These are phyloP conservation scores for Chelon auratus DNA, from an alignment of 2,797 vertebrate genomes.

Conservation along the genomic window DNA sequence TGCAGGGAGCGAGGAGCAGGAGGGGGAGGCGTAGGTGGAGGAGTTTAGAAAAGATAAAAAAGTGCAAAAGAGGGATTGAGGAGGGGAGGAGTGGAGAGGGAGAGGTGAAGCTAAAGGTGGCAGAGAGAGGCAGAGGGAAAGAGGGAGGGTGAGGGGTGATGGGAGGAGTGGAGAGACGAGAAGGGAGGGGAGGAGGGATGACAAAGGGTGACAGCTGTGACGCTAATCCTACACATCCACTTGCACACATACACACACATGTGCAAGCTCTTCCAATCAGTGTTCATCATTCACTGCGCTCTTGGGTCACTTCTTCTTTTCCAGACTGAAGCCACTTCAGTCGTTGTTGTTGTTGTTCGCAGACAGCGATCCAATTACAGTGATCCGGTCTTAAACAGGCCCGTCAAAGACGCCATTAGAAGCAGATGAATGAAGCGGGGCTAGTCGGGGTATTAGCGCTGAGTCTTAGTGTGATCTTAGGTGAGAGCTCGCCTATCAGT, in stretches of 20 bases:
- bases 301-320: conserved; percentile 15
- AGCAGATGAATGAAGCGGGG: conserved; percentile 56
- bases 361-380: conserved; percentile 76
- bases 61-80: conserved; percentile 31
- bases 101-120: conserved; percentile 19
- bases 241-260: conserved; percentile 60
- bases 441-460: conserved; percentile 49
- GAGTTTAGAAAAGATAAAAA: conserved; percentile 47
- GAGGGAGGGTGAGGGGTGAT: conserved; percentile 37
- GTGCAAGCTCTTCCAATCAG: conserved; percentile 65
- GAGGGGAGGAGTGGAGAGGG: conserved; percentile 18
- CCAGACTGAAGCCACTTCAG: conserved; percentile 40
- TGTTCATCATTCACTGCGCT: conserved; percentile 35
- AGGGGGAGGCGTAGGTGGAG: conserved; percentile 20
- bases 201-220: conserved; percentile 79
- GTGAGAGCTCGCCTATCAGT: conserved; percentile 43
- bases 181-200: conserved; percentile 33
- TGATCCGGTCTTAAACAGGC: conserved; percentile 56
- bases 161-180: conserved; percentile 40
- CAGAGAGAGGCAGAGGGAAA: conserved; percentile 17
- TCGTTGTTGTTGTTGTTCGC: conserved; percentile 60
- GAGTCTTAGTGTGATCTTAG: conserved; percentile 60
- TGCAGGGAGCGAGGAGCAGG: conserved; percentile 9
- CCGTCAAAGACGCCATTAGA: conserved; percentile 71
- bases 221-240: conserved; percentile 76